Evolutionary conservation across 2,888 invertebrate species (phyloP).

Genomic region (Epistrophe grossulariae): DNA sequence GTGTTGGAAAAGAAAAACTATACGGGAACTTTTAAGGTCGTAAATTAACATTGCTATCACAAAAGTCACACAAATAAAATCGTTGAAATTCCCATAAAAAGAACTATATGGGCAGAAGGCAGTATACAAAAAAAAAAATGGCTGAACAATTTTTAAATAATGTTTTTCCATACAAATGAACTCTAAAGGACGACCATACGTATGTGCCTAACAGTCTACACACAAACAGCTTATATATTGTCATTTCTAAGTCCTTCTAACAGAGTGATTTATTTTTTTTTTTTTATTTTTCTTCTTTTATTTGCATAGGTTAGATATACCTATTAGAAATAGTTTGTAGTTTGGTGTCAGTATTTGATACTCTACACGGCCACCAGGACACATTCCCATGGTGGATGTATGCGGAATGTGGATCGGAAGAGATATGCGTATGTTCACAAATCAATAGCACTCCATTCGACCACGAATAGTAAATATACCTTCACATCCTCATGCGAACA

Average conservation of each 20-base stretch:
- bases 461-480: constrained; percentile 16
- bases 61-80: constrained; percentile 65
- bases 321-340: constrained; percentile 31
- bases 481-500: not conserved
- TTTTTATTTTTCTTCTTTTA: not conserved
- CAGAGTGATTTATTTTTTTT: constrained; percentile 13
- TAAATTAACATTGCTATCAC: constrained; percentile 65
- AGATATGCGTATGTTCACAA: constrained; percentile 66
- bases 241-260: constrained; percentile 10
- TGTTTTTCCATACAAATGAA: constrained; percentile 53
- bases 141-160: constrained; percentile 28
- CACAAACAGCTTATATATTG: not conserved
- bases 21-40: constrained; percentile 38
- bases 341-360: constrained; percentile 9
- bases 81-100: constrained; percentile 45
- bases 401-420: constrained; percentile 28
- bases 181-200: not conserved
- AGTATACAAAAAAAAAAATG: constrained; percentile 8
- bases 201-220: not conserved
- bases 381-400: constrained; percentile 53
- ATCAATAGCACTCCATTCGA: constrained; percentile 47
- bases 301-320: not conserved
- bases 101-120: constrained; percentile 3
- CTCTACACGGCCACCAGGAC: constrained; percentile 27
- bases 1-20: not conserved